phyloP scores from a whole-genome alignment of 2,113 vertebrate species.

The Ploceus nigricollis region DNA sequence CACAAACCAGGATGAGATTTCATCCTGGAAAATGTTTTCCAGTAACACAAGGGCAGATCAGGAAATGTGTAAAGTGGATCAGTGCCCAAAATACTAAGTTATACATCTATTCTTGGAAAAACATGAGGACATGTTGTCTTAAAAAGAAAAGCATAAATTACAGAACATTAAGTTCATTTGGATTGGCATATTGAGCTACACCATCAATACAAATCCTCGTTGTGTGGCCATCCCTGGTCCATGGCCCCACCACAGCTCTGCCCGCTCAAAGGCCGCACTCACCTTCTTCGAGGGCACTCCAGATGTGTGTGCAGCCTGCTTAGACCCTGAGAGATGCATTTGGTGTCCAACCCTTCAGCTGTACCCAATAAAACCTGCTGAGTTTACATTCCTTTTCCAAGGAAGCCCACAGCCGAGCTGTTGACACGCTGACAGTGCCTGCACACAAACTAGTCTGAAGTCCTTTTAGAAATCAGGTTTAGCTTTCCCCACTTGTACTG shows the following conservation, averaged over 20 bases:
- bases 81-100: slow-evolving; percentile 47
- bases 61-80: slow-evolving; percentile 50
- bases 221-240: no score
- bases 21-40: slow-evolving; percentile 7
- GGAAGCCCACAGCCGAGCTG: background rate
- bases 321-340: background rate
- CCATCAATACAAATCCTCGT: background rate
- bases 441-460: background rate
- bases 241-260: background rate
- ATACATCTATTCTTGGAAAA: slow-evolving; percentile 26
- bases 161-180: background rate
- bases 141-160: slow-evolving; percentile 34
- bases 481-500: background rate
- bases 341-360: background rate
- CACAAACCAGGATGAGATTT: background rate
- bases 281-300: background rate
- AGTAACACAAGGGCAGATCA: slow-evolving; percentile 19
- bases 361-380: background rate
- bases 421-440: background rate
- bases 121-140: background rate
- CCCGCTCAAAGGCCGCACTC: background rate
- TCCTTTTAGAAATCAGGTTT: background rate
- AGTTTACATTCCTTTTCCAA: background rate
- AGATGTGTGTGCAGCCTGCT: background rate
- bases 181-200: background rate